A percentile compares a stretch with the other conserved stretches of the same genome.
Evolutionary conservation across 2,888 invertebrate genomes (phyloP).

Genomic region (Nephrocerus scutellatus): DNA sequence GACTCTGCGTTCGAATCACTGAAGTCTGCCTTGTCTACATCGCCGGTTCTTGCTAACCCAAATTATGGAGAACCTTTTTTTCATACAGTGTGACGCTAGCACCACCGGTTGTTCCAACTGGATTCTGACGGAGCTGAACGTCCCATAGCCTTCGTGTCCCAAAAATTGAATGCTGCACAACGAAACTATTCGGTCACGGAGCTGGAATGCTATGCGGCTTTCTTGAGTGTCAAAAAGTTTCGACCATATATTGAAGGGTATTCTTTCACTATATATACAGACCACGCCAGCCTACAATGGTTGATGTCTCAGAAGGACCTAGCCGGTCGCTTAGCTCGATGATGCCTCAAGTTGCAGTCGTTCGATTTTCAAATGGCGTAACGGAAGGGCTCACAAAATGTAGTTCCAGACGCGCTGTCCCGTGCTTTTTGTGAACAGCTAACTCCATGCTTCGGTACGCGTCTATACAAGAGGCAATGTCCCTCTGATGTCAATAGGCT

Average conservation of each 20-base stretch:
- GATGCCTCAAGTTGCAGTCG: constrained; percentile 21
- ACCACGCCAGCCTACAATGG: constrained; percentile 27
- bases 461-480: too few species aligned
- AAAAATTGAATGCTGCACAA: constrained; percentile 5
- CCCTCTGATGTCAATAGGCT: too few species aligned
- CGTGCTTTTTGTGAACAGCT: too few species aligned
- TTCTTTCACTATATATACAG: constrained; percentile 19
- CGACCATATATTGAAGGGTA: constrained; percentile 11
- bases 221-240: constrained; percentile 8
- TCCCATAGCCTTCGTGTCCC: constrained; percentile 5
- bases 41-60: constrained; percentile 14
- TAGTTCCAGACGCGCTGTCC: constrained; percentile 26
- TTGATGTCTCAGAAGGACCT: constrained; percentile 26
- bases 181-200: constrained; percentile 9
- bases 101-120: constrained; percentile 7
- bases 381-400: constrained; percentile 23
- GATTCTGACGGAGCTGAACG: constrained; percentile 1
- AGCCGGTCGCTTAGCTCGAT: constrained; percentile 25
- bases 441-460: too few species aligned
- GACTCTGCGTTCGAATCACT: constrained; percentile 14
- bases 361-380: constrained; percentile 21
- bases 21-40: constrained; percentile 8
- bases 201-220: constrained; percentile 8
- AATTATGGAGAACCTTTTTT: constrained; percentile 10
- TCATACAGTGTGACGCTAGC: constrained; percentile 13